These are phyloP conservation scores for Actinernus sp. DNA, from an alignment of 92 coral and sea anemone species.

Conservation along the genomic window DNA sequence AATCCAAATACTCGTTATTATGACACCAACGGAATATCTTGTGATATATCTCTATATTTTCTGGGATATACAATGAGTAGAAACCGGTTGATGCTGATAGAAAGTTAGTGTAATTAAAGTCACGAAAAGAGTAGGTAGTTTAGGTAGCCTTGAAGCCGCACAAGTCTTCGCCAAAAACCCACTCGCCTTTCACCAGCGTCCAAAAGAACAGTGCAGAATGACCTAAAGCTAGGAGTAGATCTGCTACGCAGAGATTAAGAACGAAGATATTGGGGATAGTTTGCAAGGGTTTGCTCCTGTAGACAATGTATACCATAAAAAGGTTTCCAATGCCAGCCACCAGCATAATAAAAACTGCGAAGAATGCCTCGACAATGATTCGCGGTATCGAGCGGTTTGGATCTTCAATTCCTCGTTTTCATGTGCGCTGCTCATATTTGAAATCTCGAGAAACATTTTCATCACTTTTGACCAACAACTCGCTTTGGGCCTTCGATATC, in stretches of 20 bases:
- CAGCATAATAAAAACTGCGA: conserved; percentile 36
- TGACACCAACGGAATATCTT: not conserved
- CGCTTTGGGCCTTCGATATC: no score
- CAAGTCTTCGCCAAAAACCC: conserved; percentile 42
- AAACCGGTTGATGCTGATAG: conserved; percentile 61
- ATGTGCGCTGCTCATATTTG: no score
- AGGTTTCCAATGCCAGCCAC: conserved; percentile 40
- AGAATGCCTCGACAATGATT: conserved; percentile 15
- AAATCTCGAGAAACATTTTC: no score
- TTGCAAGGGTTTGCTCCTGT: conserved; percentile 43
- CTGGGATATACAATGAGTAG: conserved; percentile 27
- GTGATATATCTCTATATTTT: conserved; percentile 14
- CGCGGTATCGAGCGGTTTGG: conserved; percentile 13
- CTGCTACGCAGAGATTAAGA: conserved; percentile 46
- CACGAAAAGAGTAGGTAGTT: conserved; percentile 46
- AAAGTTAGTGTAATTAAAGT: conserved; percentile 37
- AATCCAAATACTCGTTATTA: not conserved
- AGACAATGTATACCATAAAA: conserved; percentile 29
- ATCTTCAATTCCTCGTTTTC: no score
- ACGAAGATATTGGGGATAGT: conserved; percentile 67
- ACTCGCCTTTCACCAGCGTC: conserved; percentile 47
- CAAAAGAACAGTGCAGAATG: conserved; percentile 39
- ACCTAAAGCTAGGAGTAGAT: conserved; percentile 47
- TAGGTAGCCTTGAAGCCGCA: conserved; percentile 52
- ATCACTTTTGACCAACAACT: no score